These are phyloP conservation scores for Bombylius major DNA, from an alignment of 2,888 invertebrate genomes.

Conservation along the genomic window DNA sequence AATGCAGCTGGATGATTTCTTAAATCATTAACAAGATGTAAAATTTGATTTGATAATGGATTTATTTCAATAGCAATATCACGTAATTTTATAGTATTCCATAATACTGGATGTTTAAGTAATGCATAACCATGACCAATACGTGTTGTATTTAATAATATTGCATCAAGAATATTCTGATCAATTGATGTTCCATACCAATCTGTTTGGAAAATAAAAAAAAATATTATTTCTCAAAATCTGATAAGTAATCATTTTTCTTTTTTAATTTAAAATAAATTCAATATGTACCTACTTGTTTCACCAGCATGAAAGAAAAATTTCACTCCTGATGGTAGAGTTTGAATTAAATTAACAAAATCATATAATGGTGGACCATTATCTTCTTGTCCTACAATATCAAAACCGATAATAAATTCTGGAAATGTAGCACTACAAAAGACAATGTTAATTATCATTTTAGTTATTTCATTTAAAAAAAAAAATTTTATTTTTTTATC, in stretches of 20 bases:
- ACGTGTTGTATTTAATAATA: constrained; percentile 31
- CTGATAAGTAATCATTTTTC: not conserved
- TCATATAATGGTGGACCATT: constrained; percentile 39
- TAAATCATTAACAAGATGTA: constrained; percentile 45
- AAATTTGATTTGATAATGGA: constrained; percentile 36
- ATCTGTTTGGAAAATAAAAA: constrained; percentile 23
- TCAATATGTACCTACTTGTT: constrained; percentile 34
- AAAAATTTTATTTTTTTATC: not conserved
- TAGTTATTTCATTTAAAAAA: not conserved
- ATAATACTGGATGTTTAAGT: constrained; percentile 32
- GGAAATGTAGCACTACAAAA: constrained; percentile 31
- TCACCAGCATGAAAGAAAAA: constrained; percentile 56
- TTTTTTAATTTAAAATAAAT: not conserved
- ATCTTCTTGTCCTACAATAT: constrained; percentile 56
- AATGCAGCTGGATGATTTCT: constrained; percentile 50
- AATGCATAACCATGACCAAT: constrained; percentile 35
- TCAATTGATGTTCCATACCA: constrained; percentile 44
- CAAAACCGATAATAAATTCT: constrained; percentile 48
- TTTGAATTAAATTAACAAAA: constrained; percentile 21
- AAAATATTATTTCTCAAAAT: not conserved
- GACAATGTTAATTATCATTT: not conserved
- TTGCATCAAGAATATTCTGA: constrained; percentile 42
- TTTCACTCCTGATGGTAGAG: constrained; percentile 30
- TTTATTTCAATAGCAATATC: constrained; percentile 32
- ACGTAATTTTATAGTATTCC: constrained; percentile 27